Conservation (phyloP, 2,797 vertebrate genomes). For the Enteromius thamalakanensis region DNA sequence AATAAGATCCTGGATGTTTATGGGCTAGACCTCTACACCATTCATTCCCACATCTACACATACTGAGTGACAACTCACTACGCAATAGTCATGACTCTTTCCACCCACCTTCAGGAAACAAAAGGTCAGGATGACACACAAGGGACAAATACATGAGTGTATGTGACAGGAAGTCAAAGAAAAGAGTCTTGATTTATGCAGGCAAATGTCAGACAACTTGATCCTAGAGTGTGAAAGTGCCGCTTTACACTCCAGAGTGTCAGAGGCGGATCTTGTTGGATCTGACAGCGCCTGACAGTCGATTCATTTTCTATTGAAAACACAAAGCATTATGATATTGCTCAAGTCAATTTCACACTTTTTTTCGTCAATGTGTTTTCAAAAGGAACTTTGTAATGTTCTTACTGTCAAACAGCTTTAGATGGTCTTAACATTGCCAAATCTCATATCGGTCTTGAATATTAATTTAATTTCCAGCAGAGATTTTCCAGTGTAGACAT, state of each 20-base stretch:
- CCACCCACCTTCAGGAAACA: conserved; percentile 54
- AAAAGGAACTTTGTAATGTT: conserved; percentile 17
- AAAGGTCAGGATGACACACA: conserved; percentile 59
- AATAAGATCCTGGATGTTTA: conserved; percentile 24
- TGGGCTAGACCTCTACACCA: neutral
- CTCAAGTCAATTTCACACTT: conserved; percentile 31
- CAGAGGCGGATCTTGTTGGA: conserved; percentile 45
- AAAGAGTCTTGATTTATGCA: conserved; percentile 57
- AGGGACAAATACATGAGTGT: conserved; percentile 53
- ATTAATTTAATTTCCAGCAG: neutral
- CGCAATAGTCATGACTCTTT: conserved; percentile 45
- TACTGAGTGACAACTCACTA: conserved; percentile 46
- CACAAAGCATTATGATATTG: conserved; percentile 43
- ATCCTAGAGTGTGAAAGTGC: conserved; percentile 48
- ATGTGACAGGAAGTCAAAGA: conserved; percentile 52
- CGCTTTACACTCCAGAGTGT: conserved; percentile 31
- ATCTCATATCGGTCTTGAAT: neutral
- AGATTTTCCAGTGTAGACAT: neutral
- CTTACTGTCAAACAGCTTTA: neutral
- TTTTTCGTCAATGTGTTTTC: conserved; percentile 24
- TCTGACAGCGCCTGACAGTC: conserved; percentile 45
- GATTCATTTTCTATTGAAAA: conserved; percentile 46
- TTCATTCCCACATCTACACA: conserved; percentile 24
- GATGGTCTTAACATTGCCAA: neutral
- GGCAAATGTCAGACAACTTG: conserved; percentile 60